Evolutionary conservation across 2,113 vertebrate species (phyloP), one percentile per base, ranked within the genome.

Genomic region (Centropus bengalensis): DNA sequence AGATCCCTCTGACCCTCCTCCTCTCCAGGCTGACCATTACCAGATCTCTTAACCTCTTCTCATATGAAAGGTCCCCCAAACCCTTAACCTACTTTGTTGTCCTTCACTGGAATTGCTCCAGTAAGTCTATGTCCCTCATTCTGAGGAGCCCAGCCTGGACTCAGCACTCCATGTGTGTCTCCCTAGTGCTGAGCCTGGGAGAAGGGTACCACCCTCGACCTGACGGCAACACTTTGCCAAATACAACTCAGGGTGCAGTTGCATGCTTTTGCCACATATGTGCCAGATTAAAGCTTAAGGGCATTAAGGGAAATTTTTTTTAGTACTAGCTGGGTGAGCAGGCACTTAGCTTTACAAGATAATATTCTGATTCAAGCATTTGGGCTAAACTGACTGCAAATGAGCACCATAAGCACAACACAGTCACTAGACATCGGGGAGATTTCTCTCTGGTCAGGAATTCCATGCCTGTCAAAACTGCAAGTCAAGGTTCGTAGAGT

Each of bases 41-140:
- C 38, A 30, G 18, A 40, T 33, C 10, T 69, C 33, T 40, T 47
- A 82, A 15, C 20, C 12, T 44, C 30, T 69, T 40, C 19, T 70
- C 8, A 16, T 27, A 42, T 7, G 42, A 71, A 52, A 59, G 32
- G 26, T 33, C 11, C 15, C 38, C 36, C 27, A 73, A 73, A 58
- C 11, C 10, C 16, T 45, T 79, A 24, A 66, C 17, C 23, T 45
- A n/a, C n/a, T n/a, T 40, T 79, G 24, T 18, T 38, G 38, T 18
- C 49, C 23, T 79, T 56, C 0, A 1, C 19, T 40, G 9, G n/a
- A 5, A 33, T 83, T 0, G 1, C 55, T 55, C 10, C 42, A 42
- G 28, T 49, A 22, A 22, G 47, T 33, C n/a, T 21, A 8, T 15
- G 6, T 47, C 27, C 64, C 21, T 33, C 2, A 2, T 30, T 47